These are phyloP conservation scores for Tinea semifulvella DNA, from an alignment of 2,888 invertebrate genomes.

Conservation along the genomic window DNA sequence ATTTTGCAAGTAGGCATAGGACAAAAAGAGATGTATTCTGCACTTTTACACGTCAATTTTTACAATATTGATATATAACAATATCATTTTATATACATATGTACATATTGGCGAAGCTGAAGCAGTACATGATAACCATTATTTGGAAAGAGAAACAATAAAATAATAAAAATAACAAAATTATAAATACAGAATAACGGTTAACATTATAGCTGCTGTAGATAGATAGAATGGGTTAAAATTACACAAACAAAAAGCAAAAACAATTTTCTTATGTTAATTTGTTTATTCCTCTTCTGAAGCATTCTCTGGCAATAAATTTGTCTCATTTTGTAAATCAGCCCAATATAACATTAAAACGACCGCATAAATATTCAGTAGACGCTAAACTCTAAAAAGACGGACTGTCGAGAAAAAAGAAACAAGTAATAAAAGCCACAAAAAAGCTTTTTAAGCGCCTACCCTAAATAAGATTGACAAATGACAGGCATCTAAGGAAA, in stretches of 20 bases:
- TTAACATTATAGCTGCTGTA: too few relatives aligned
- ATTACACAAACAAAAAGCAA: background rate
- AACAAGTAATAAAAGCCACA: conserved; percentile 8
- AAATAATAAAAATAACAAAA: too few relatives aligned
- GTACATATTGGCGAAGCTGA: too few relatives aligned
- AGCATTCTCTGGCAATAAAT: background rate
- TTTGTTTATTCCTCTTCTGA: background rate
- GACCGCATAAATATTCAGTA: conserved; percentile 4
- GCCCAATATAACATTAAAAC: background rate
- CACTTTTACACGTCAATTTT: too few relatives aligned
- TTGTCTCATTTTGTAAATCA: background rate
- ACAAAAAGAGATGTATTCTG: too few relatives aligned
- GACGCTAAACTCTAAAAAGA: conserved; percentile 1
- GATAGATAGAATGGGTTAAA: too few relatives aligned
- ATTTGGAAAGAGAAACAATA: too few relatives aligned
- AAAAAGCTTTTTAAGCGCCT: conserved; percentile 17
- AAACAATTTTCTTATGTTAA: background rate
- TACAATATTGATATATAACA: too few relatives aligned
- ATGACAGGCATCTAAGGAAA: conserved; percentile 15
- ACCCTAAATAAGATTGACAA: conserved; percentile 19
- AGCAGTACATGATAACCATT: too few relatives aligned
- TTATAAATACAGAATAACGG: too few relatives aligned
- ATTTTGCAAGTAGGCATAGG: too few relatives aligned
- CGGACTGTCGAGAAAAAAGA: conserved; percentile 3
- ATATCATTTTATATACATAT: too few relatives aligned